phyloP scores from a whole-genome alignment of 2,888 invertebrate species.

The Cartodere bifasciata region DNA sequence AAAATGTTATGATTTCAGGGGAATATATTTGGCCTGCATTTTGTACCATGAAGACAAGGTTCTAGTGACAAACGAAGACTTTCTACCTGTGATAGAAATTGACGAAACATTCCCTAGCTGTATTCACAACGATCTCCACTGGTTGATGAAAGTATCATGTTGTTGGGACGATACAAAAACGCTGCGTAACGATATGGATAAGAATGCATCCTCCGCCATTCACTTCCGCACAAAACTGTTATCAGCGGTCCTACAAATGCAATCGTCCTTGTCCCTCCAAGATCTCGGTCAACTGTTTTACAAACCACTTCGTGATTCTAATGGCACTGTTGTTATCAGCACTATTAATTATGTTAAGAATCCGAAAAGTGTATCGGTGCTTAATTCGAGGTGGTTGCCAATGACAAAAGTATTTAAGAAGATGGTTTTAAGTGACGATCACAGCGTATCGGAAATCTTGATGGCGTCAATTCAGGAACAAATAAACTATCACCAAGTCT shows the following conservation, averaged over 20 bases:
- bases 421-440: constrained; percentile 58
- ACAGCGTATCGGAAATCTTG: constrained; percentile 68
- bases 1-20: constrained; percentile 44
- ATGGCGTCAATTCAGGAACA: constrained; percentile 81
- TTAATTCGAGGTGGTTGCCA: constrained; percentile 88
- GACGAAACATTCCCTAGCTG: constrained; percentile 91
- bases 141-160: constrained; percentile 88
- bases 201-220: constrained; percentile 78
- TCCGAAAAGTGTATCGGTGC: constrained; percentile 74
- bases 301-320: constrained; percentile 75
- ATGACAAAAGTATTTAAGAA: constrained; percentile 64
- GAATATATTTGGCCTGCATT: constrained; percentile 86
- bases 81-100: constrained; percentile 91
- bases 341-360: constrained; percentile 71
- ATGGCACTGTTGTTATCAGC: constrained; percentile 83
- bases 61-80: constrained; percentile 92
- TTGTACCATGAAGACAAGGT: constrained; percentile 93
- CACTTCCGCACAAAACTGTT: constrained; percentile 87
- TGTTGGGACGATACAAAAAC: constrained; percentile 95
- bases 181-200: constrained; percentile 87
- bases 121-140: constrained; percentile 87
- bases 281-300: constrained; percentile 93
- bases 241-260: constrained; percentile 84
- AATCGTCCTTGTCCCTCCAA: constrained; percentile 79
- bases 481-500: constrained; percentile 62